Conservation (phyloP, 2,888 invertebrate species). For the Malacosoma neustria region DNA sequence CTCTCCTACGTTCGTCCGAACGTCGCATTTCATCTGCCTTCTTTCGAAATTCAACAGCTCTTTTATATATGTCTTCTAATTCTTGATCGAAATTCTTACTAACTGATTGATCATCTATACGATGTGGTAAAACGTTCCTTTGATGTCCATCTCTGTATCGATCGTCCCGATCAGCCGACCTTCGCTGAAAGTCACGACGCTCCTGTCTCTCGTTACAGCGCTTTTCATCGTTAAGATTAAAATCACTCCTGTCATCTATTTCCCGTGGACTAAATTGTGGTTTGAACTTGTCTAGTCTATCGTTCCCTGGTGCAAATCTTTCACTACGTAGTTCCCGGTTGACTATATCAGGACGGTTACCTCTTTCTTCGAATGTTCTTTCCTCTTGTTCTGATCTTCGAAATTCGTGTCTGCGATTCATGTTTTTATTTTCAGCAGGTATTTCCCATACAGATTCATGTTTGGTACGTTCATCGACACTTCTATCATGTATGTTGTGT, state of each 20-base stretch:
- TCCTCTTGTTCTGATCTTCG: background rate
- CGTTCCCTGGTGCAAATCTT: background rate
- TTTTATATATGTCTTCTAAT: slow-evolving; percentile 48
- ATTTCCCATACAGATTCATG: slow-evolving; percentile 11
- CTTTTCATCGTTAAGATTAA: slow-evolving; percentile 11
- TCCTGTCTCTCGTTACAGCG: slow-evolving; percentile 5
- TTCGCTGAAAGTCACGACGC: background rate
- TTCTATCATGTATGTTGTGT: slow-evolving; percentile 9
- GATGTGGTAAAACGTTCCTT: slow-evolving; percentile 18
- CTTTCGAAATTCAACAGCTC: slow-evolving; percentile 45
- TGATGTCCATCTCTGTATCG: slow-evolving; percentile 13
- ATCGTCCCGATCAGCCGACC: slow-evolving; percentile 1
- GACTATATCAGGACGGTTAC: background rate
- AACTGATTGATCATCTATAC: background rate
- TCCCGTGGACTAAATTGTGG: slow-evolving; percentile 6
- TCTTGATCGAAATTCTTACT: slow-evolving; percentile 36
- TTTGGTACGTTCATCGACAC: slow-evolving; percentile 10
- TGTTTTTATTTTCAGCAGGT: slow-evolving; percentile 1
- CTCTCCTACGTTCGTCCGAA: slow-evolving; percentile 15
- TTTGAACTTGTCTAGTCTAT: slow-evolving; percentile 4
- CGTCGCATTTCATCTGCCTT: slow-evolving; percentile 41
- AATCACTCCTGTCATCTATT: slow-evolving; percentile 13
- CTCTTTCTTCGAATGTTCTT: background rate
- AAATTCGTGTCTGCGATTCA: background rate
- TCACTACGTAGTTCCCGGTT: background rate